These are phyloP conservation scores for Plusia festucae DNA, from an alignment of 2,888 invertebrate genomes.

Conservation along the genomic window DNA sequence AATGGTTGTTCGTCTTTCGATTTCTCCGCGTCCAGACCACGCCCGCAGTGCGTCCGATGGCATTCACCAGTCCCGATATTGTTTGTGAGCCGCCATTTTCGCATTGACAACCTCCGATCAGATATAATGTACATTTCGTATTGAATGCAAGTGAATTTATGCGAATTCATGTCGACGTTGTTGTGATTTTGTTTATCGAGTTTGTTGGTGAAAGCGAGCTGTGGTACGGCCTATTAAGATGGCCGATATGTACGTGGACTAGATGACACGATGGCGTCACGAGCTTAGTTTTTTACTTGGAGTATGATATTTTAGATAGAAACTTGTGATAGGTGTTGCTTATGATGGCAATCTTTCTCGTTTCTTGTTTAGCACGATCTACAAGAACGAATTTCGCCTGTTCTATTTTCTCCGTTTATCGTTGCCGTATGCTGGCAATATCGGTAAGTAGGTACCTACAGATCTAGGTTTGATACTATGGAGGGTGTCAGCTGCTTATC, in stretches of 20 bases:
- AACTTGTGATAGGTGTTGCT: constrained; percentile 41
- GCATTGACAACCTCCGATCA: constrained; percentile 72
- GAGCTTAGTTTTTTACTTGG: constrained; percentile 47
- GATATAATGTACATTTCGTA: constrained; percentile 62
- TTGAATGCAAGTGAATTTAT: constrained; percentile 65
- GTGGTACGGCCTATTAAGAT: constrained; percentile 60
- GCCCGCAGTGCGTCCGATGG: constrained; percentile 76
- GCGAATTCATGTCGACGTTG: constrained; percentile 64
- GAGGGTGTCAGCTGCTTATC: constrained; percentile 55
- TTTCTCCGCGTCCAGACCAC: constrained; percentile 58
- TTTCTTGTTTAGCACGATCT: constrained; percentile 33
- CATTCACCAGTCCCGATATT: constrained; percentile 74
- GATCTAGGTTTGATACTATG: constrained; percentile 50
- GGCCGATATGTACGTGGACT: constrained; percentile 58
- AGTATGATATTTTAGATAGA: constrained; percentile 51
- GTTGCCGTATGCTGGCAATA: neutral
- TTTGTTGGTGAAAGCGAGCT: constrained; percentile 60
- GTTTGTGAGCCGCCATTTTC: constrained; percentile 69
- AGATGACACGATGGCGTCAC: constrained; percentile 52
- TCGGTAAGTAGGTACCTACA: constrained; percentile 34
- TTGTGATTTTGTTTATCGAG: constrained; percentile 66
- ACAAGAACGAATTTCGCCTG: neutral
- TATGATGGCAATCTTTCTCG: constrained; percentile 35
- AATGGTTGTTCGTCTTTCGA: constrained; percentile 63
- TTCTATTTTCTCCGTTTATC: neutral